These are phyloP conservation scores for Coecobrya sp. DNA, from an alignment of 2,888 invertebrate genomes.

Conservation along the genomic window DNA sequence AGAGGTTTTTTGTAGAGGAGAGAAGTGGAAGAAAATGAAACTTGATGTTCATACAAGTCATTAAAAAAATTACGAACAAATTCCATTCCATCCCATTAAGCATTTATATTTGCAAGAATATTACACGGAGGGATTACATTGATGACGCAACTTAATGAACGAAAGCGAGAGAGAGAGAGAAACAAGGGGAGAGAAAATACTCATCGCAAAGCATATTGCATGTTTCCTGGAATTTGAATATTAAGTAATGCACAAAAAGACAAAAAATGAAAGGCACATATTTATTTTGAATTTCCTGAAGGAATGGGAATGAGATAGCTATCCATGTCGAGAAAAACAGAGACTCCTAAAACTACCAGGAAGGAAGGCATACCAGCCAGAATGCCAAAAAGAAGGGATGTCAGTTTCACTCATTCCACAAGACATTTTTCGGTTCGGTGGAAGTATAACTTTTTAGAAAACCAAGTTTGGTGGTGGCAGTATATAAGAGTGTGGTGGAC, in stretches of 20 bases:
- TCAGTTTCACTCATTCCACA: slow-evolving; percentile 59
- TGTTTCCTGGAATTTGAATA: slow-evolving; percentile 5
- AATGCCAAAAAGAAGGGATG: slow-evolving; percentile 36
- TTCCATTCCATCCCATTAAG: slow-evolving; percentile 74
- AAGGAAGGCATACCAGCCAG: background rate
- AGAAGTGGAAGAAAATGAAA: slow-evolving; percentile 38
- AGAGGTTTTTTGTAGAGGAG: background rate
- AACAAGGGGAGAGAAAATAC: background rate
- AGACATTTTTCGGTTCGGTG: slow-evolving; percentile 34
- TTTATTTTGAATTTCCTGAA: slow-evolving; percentile 18
- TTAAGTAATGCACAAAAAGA: background rate
- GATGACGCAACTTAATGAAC: slow-evolving; percentile 65
- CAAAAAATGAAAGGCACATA: slow-evolving; percentile 3
- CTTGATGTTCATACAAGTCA: slow-evolving; percentile 40
- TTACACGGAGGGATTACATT: slow-evolving; percentile 70
- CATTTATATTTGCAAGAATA: slow-evolving; percentile 67
- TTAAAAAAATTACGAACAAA: slow-evolving; percentile 66
- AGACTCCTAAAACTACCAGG: background rate
- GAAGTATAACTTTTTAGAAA: background rate
- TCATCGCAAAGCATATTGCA: background rate
- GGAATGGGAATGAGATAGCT: background rate
- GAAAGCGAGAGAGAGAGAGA: slow-evolving; percentile 29
- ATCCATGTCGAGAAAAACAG: background rate
- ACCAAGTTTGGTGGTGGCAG: slow-evolving; percentile 37
- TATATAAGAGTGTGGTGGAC: background rate